Base-by-base conservation (phyloP, 2,888 invertebrate genomes). In the Ophioninae sp. region DNA sequence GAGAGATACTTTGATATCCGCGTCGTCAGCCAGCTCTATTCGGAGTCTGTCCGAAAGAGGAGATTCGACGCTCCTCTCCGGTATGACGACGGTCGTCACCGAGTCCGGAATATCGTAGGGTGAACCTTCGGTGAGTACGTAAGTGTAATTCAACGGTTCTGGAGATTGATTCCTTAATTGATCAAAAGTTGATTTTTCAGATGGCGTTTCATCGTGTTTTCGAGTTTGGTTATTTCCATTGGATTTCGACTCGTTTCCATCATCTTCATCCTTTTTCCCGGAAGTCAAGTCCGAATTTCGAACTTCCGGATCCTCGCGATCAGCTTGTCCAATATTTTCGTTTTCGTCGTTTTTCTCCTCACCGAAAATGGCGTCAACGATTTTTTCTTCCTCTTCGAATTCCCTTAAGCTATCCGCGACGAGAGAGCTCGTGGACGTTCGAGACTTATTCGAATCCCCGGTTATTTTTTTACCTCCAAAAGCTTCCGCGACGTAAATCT, bases 51-150 rank as follows among this genome's bases (percentile, higher is more conserved):
- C 78, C 0, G 82, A 82, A 30, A 41, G 58, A 2, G 82, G 86
- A 6, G 86, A 71, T 23, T 69, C 56, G 9, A 80, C 20, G 2
- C 77, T 74, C 67, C 88, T 87, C 1, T 91, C 90, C 0, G 92
- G 90, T 61, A 92, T 91, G 20, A 92, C 90, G 0, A 92, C 91
- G 2, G 92, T 92, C 10, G 91, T 92, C 0, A 92, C 90, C 0
- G 88, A 88, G 61, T 92, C 91, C 8, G 92, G 92, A 73, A 93
- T 92, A 3, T 92, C 91, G 63, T 88, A 88, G 0, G 92, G 92
- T 6, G 84, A 84, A 68, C 91, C 92, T 86, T 92, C 92, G 0
- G 91, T 90, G 5, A 92, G 88, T 10, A 92, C 83, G 68, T 91
- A 91, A 59, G 85, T 85, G 30, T 77, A 82, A 73, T 67, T 59